Evolutionary conservation across 2,797 vertebrate genomes (phyloP), one percentile per base, ranked within the genome.

Genomic region (Lophotriccus pileatus): DNA sequence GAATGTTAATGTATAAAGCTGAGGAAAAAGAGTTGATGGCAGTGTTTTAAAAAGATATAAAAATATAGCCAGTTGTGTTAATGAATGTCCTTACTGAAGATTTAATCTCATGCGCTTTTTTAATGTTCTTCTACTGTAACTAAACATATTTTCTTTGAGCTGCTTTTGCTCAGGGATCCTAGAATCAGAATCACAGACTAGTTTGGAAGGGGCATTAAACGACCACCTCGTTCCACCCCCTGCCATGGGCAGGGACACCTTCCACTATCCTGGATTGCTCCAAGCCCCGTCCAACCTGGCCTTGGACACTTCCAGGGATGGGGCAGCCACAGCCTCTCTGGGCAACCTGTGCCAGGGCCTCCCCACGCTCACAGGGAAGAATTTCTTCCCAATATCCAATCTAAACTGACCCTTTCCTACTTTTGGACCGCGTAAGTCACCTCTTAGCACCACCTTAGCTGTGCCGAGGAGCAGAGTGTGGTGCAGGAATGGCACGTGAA

Each of bases 401-500:
- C 25, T 36, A 20, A 41, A 7, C 17, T 36, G 39, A 13, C 6
- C 8, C 14, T 53, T 0, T 47, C 5, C 30, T 55, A 8, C 28
- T 34, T 59, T 30, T 34, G n/a, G 25, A 1, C 28, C 21, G 14
- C 16, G 44, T 50, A 34, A 32, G 30, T 1, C 60, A 32, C 14
- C 28, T 63, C 52, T 25, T 16, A 5, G 52, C 11, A 47, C 25
- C 62, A 3, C 5, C 0, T 39, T 8, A 43, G 55, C 68, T 21
- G 2, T 52, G 60, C 53, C 0, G 0, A 12, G 52, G 70, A 23
- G 72, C 74, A 44, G 68, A 1, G 4, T 0, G 2, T 5, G 60
- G 4, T 5, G 8, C 60, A 19, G 41, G 49, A 34, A 6, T 9
- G 55, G 12, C 55, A 4, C 1, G 0, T 0, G 36, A 76, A n/a